A percentile compares a stretch with the other conserved stretches of the same genome.
phyloP scores from a whole-genome alignment of 2,797 vertebrate genomes.

The Pantherophis vulpinus region DNA sequence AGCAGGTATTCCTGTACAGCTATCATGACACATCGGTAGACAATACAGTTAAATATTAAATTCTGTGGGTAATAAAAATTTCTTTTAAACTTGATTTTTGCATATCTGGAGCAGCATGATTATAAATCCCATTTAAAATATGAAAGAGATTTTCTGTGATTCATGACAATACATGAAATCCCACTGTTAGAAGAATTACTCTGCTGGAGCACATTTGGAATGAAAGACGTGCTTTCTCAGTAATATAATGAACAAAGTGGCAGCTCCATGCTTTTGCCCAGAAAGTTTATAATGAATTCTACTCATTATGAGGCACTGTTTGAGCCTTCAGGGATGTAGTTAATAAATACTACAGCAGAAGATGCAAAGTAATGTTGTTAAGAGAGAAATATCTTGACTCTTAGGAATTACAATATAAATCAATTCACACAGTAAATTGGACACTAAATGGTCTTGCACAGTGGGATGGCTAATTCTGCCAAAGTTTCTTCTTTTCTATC shows the following conservation, averaged over 20 bases:
- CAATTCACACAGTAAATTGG: constrained; percentile 6
- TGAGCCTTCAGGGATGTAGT: constrained; percentile 18
- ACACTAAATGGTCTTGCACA: constrained; percentile 4
- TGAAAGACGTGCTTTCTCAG: constrained; percentile 19
- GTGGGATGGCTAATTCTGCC: constrained; percentile 17
- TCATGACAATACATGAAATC: constrained; percentile 27
- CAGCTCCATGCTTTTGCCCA: background rate
- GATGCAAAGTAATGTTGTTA: constrained; percentile 6
- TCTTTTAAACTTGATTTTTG: constrained; percentile 11
- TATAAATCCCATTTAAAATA: constrained; percentile 23
- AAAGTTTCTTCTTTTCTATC: constrained; percentile 1
- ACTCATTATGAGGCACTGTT: constrained; percentile 23
- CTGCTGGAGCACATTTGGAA: background rate
- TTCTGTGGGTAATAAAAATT: background rate
- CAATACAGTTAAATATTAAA: background rate
- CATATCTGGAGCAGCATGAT: constrained; percentile 16
- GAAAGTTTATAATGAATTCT: constrained; percentile 17
- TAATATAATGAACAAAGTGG: background rate
- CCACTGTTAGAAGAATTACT: constrained; percentile 20
- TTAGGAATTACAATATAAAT: background rate
- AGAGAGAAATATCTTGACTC: constrained; percentile 14
- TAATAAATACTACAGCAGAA: background rate
- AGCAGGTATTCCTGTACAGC: background rate
- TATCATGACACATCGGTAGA: background rate
- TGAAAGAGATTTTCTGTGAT: constrained; percentile 29